Conservation (phyloP, 2,888 invertebrate species). For the Eurois occulta region DNA sequence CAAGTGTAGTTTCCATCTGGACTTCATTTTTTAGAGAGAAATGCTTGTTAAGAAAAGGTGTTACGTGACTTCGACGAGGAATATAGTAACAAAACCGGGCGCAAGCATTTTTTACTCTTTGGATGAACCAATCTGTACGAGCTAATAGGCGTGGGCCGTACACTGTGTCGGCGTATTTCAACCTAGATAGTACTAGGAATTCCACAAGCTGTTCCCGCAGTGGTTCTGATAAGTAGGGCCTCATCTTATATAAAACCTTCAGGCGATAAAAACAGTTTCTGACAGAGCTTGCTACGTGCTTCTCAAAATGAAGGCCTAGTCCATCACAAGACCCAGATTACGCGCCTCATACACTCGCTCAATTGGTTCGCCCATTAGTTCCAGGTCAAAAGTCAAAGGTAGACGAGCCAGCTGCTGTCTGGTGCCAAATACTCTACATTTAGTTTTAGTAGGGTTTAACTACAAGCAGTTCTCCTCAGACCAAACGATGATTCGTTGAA, state of each 20-base stretch:
- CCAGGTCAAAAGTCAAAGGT: background rate
- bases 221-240: background rate
- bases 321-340: background rate
- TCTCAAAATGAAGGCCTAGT: background rate
- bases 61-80: too few relatives aligned
- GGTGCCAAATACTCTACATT: background rate
- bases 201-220: too few relatives aligned
- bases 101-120: background rate
- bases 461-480: background rate
- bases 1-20: too few relatives aligned
- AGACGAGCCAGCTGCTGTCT: background rate
- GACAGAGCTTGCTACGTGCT: background rate
- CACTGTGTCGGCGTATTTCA: too few relatives aligned
- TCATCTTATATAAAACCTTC: background rate
- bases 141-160: too few relatives aligned
- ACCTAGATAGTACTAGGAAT: too few relatives aligned
- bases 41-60: too few relatives aligned
- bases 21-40: too few relatives aligned
- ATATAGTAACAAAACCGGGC: background rate
- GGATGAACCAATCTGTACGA: background rate
- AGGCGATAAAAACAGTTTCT: background rate
- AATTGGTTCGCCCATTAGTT: background rate
- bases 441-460: background rate
- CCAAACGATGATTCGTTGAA: background rate
- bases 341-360: background rate